These are phyloP conservation scores for Pogonomyrmex barbatus DNA, from an alignment of 1,140 invertebrate genomes.

Conservation along the genomic window DNA sequence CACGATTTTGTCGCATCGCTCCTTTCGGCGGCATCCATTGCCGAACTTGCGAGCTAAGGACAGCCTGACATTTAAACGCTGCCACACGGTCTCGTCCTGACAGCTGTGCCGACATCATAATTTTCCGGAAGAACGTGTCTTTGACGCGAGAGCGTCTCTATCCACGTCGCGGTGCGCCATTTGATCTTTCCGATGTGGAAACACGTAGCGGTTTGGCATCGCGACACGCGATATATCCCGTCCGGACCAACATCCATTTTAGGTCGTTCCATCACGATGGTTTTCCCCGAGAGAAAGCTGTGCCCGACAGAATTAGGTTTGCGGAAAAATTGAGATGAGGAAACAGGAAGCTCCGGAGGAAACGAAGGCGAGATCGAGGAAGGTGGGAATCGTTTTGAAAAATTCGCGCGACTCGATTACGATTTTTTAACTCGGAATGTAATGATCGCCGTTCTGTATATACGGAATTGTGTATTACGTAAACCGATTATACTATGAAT, in stretches of 20 bases:
- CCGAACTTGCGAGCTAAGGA: neutral
- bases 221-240: slow-evolving; percentile 45
- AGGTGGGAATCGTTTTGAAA: neutral
- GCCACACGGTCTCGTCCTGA: slow-evolving; percentile 40
- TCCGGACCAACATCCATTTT: slow-evolving; percentile 33
- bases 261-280: slow-evolving; percentile 46
- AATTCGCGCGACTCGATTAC: neutral
- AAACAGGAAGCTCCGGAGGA: slow-evolving; percentile 28
- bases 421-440: neutral
- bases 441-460: neutral
- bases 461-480: neutral
- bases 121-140: slow-evolving; percentile 50
- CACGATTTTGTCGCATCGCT: slow-evolving; percentile 23
- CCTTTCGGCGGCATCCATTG: slow-evolving; percentile 28
- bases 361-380: neutral
- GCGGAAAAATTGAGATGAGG: slow-evolving; percentile 44
- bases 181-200: slow-evolving; percentile 62
- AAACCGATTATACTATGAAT: slow-evolving; percentile 53
- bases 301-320: slow-evolving; percentile 55
- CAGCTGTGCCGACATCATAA: slow-evolving; percentile 51
- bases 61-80: slow-evolving; percentile 59
- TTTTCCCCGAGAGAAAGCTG: slow-evolving; percentile 43
- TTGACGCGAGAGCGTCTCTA: slow-evolving; percentile 53
- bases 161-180: slow-evolving; percentile 57
- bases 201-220: slow-evolving; percentile 31